Percentiles rank a stretch among this genome's conserved stretches.
These are phyloP conservation scores for Apus apus DNA, from an alignment of 2,113 vertebrate genomes.

Conservation along the genomic window DNA sequence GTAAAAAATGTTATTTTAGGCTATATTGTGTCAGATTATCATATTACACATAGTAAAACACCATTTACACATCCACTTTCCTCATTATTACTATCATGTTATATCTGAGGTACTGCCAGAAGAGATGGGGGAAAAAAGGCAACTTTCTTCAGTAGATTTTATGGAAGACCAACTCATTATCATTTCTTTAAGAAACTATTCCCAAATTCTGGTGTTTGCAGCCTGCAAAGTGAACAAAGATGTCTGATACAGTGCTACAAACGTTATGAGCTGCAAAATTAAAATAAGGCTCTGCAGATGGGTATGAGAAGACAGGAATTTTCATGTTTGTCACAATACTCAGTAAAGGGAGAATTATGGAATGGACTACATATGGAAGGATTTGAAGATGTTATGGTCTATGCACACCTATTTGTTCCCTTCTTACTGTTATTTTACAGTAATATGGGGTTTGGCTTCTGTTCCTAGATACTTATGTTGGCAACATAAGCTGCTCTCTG, in stretches of 20 bases:
- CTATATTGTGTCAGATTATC: neutral
- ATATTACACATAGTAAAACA: neutral
- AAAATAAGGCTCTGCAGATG: neutral
- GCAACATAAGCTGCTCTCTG: neutral
- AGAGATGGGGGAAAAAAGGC: rapidly evolving
- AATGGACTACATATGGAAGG: neutral
- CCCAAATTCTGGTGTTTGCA: neutral
- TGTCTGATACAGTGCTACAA: neutral
- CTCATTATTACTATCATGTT: neutral
- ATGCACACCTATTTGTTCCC: neutral
- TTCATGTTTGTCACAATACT: neutral
- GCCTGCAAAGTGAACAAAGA: neutral
- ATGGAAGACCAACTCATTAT: neutral
- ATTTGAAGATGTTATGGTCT: neutral
- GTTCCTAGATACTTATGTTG: neutral
- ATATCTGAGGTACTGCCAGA: neutral
- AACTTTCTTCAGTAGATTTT: neutral
- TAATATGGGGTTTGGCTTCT: neutral
- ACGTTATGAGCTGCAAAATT: neutral
- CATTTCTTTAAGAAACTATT: neutral
- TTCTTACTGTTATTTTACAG: neutral
- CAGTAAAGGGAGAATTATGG: neutral
- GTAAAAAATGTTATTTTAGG: neutral
- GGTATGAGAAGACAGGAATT: neutral
- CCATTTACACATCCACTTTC: neutral